phyloP scores from a whole-genome alignment of 2,888 invertebrate species.

The Ariolimax columbianus region DNA sequence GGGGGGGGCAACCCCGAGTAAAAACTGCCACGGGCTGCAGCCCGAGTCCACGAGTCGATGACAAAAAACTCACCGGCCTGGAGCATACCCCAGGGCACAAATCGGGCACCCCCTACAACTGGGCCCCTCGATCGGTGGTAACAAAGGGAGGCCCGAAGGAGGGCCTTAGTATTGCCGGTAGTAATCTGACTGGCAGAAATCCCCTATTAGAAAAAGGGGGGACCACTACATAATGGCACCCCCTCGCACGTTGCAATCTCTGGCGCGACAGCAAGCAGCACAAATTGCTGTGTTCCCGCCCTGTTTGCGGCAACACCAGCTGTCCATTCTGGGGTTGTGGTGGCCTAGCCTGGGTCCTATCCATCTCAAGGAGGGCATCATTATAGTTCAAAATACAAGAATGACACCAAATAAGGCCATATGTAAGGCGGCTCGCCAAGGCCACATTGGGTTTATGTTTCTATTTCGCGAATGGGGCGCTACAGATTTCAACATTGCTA shows the following conservation, averaged over 20 bases:
- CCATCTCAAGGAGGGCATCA: background rate
- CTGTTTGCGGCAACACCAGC: background rate
- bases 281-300: background rate
- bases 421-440: constrained; percentile 10
- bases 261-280: background rate
- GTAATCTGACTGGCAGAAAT: too few species aligned
- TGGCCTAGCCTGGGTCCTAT: constrained; percentile 10
- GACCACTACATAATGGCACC: background rate
- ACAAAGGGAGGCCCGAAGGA: too few species aligned
- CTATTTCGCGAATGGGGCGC: background rate
- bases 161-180: too few species aligned
- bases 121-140: too few species aligned
- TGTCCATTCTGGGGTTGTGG: constrained; percentile 6
- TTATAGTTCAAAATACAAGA: background rate
- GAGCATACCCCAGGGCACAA: too few species aligned
- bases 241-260: background rate
- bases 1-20: too few species aligned
- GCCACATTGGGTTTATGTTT: background rate
- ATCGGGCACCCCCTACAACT: too few species aligned
- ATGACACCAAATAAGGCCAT: background rate
- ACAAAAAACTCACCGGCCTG: too few species aligned
- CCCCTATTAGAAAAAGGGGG: too few species aligned
- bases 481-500: background rate
- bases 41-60: too few species aligned
- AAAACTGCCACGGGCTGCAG: too few species aligned